phyloP scores from a whole-genome alignment of 2,797 vertebrate genomes.

The Carduelis carduelis region DNA sequence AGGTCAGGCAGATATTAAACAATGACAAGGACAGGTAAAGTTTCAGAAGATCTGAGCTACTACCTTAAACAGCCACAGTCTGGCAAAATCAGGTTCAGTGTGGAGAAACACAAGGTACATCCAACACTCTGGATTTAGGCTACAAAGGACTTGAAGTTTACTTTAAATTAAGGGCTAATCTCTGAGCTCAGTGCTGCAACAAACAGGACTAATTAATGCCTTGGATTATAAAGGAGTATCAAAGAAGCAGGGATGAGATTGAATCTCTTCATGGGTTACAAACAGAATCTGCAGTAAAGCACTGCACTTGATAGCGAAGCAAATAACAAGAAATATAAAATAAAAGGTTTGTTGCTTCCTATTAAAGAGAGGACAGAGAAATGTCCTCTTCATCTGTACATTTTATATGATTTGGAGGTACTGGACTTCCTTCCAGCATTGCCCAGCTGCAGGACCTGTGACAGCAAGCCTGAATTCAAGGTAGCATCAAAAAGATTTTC shows the following conservation, averaged over 20 bases:
- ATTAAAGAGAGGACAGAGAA: neutral
- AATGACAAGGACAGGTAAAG: neutral
- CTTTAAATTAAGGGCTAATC: neutral
- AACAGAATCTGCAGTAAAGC: neutral
- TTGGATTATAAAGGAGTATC: neutral
- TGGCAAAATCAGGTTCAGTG: neutral
- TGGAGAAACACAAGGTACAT: neutral
- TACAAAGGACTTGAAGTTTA: neutral
- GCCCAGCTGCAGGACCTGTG: neutral
- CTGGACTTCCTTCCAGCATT: neutral
- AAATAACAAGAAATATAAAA: neutral
- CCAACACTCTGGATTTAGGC: neutral
- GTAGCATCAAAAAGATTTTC: neutral
- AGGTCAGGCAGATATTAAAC: neutral
- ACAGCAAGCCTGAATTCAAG: neutral
- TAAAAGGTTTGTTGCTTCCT: accelerated
- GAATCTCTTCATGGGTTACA: neutral
- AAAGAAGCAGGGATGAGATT: neutral
- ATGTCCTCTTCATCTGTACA: neutral
- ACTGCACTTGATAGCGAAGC: accelerated
- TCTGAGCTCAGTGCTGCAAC: neutral
- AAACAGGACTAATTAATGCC: neutral
- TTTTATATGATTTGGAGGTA: neutral
- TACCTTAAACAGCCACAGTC: neutral
- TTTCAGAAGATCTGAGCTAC: neutral